Evolutionary conservation across 2,797 vertebrate species (phyloP), one percentile per base, ranked within the genome.

Genomic region (Pogoniulus pusillus): DNA sequence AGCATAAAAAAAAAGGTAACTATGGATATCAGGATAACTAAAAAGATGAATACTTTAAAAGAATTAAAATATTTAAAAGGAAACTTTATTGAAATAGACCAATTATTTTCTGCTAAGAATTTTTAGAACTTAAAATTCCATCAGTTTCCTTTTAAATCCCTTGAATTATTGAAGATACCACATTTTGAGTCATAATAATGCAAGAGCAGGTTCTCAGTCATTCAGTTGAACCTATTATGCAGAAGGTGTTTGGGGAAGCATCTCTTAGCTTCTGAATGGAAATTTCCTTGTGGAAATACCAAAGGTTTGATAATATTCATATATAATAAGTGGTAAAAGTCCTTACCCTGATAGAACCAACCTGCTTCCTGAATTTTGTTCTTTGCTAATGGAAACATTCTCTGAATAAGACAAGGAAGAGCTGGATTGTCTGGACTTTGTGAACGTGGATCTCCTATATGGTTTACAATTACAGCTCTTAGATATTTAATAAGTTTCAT

Each of bases 1-100:
- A 94, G 27, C 92, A 81, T 93, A 93, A 96, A 91, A 94, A 53
- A 90, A 93, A 94, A 96, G 95, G 95, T 96, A 96, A 96, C 73
- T 95, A 93, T 85, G 63, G 80, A 64, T 89, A 91, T 57, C 47
- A 96, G 93, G 91, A 20, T 87, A 73, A 93, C 69, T 65, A 55
- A 87, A 78, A 83, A 72, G 9, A 70, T 57, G 70, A 80, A 30
- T 55, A 51, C 32, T 69, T n/a, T n/a, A n/a, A n/a, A n/a, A n/a
- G n/a, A n/a, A n/a, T n/a, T n/a, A n/a, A n/a, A n/a, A n/a, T n/a
- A n/a, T n/a, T n/a, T n/a, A n/a, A n/a, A n/a, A n/a, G n/a, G n/a
- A n/a, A n/a, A n/a, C n/a, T n/a, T n/a, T n/a, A n/a, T n/a, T n/a
- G n/a, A n/a, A n/a, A n/a, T n/a, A n/a, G n/a, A n/a, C n/a, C n/a